phyloP scores from a whole-genome alignment of 2,797 vertebrate species.

The Iguana delicatissima region DNA sequence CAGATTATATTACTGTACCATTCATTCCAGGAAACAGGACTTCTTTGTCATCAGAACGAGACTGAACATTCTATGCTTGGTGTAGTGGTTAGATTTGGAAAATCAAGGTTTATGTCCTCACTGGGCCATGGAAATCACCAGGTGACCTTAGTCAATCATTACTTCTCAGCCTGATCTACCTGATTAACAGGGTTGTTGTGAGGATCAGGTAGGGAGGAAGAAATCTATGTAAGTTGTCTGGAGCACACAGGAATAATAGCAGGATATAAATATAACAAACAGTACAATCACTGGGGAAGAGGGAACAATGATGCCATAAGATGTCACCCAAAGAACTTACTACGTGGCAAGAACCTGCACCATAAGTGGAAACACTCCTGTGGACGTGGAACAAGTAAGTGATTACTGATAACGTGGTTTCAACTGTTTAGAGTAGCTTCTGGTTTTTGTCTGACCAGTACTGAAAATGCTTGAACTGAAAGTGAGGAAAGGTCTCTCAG shows the following conservation, averaged over 20 bases:
- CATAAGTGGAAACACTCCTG: not conserved
- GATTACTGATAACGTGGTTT: not conserved
- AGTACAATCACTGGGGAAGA: not conserved
- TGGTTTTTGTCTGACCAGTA: constrained; percentile 1
- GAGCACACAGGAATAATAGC: not conserved
- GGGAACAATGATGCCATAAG: not conserved
- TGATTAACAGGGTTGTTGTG: too few relatives aligned
- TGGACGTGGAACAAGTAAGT: not conserved
- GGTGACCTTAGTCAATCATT: too few relatives aligned
- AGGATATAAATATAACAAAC: not conserved
- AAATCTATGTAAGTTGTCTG: too few relatives aligned
- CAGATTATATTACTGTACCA: not conserved
- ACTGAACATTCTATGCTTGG: not conserved
- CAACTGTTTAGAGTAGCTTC: not conserved
- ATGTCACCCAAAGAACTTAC: not conserved
- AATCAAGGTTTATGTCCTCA: too few relatives aligned
- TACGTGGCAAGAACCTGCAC: not conserved
- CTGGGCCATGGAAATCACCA: too few relatives aligned
- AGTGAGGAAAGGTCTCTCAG: not conserved
- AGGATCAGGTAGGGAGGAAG: too few relatives aligned
- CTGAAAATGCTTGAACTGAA: not conserved
- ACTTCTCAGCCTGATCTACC: too few relatives aligned
- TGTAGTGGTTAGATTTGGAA: too few relatives aligned
- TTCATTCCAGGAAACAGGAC: not conserved
- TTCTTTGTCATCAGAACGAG: not conserved